Evolutionary conservation across 2,113 vertebrate genomes (phyloP).

Genomic region (Chaetops frenatus): DNA sequence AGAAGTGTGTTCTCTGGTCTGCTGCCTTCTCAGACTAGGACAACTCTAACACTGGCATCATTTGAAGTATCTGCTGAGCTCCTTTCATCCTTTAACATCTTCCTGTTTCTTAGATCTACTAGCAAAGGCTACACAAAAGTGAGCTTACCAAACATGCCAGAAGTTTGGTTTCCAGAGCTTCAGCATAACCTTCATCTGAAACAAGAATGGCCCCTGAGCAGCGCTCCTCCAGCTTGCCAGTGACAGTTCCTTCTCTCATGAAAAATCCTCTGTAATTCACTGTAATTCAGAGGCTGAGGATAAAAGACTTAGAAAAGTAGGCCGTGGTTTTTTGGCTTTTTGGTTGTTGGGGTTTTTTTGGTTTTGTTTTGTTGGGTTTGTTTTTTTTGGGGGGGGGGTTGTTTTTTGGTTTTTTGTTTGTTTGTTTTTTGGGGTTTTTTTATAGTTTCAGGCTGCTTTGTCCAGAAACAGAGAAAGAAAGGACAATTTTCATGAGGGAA

Average conservation of each 20-base stretch:
- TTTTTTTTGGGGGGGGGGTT: neutral
- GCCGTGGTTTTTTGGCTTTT: too few species aligned
- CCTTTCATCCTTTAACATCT: neutral
- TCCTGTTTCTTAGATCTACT: neutral
- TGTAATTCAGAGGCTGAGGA: slow-evolving; percentile 5
- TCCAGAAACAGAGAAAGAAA: neutral
- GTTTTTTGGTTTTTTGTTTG: too few species aligned
- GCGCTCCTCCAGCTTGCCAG: neutral
- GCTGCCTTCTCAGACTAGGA: neutral
- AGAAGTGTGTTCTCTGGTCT: neutral
- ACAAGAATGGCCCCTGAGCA: neutral
- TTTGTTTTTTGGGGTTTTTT: too few species aligned
- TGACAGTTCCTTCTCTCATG: neutral
- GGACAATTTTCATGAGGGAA: neutral
- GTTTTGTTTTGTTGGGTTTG: too few species aligned
- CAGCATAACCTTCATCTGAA: neutral
- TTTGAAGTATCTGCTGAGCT: slow-evolving; percentile 5
- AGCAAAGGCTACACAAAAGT: neutral
- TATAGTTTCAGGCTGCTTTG: neutral
- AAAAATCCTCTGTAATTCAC: neutral
- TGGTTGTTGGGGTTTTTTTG: too few species aligned
- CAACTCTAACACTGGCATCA: neutral
- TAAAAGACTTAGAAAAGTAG: neutral
- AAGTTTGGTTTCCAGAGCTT: slow-evolving; percentile 9
- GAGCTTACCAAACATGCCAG: neutral